A percentile compares a stretch with the other conserved stretches of the same genome.
These are phyloP conservation scores for Nineta flava DNA, from an alignment of 2,888 invertebrate species.

Conservation along the genomic window DNA sequence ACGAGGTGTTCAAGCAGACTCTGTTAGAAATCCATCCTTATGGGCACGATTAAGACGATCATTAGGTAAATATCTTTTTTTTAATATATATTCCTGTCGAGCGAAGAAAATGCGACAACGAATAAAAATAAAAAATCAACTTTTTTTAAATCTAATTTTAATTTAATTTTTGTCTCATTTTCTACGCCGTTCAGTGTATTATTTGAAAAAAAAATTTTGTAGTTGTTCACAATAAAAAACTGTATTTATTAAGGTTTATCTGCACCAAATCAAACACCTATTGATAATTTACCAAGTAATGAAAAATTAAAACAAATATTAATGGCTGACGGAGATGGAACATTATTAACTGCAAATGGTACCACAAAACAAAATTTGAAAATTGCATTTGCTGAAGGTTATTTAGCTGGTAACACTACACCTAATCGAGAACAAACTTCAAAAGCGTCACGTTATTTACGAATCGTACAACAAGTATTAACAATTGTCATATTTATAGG, in stretches of 20 bases:
- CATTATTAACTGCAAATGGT: conserved; percentile 14
- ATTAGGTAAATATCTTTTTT: conserved; percentile 20
- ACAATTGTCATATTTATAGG: conserved; percentile 58
- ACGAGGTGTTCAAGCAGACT: conserved; percentile 50
- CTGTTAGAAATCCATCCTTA: conserved; percentile 53
- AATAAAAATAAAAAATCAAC: not conserved
- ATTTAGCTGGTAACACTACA: conserved; percentile 48
- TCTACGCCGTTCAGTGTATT: too few species aligned
- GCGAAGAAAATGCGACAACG: too few species aligned
- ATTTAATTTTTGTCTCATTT: too few species aligned
- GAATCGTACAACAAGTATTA: conserved; percentile 58
- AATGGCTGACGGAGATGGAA: conserved; percentile 29
- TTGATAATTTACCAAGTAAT: not conserved
- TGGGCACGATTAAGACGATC: conserved; percentile 46
- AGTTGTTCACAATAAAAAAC: too few species aligned
- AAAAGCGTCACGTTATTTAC: conserved; percentile 42
- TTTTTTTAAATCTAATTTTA: not conserved
- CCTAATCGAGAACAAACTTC: conserved; percentile 28
- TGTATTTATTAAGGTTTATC: too few species aligned
- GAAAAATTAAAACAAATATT: conserved; percentile 31
- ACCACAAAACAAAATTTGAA: conserved; percentile 60
- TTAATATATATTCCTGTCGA: too few species aligned
- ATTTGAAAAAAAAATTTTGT: too few species aligned
- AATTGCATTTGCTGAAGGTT: conserved; percentile 85
- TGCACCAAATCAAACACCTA: too few species aligned